Evolutionary conservation across 2,888 invertebrate species (phyloP), one percentile per base, ranked within the genome.

Genomic region (Agrotis clavis): DNA sequence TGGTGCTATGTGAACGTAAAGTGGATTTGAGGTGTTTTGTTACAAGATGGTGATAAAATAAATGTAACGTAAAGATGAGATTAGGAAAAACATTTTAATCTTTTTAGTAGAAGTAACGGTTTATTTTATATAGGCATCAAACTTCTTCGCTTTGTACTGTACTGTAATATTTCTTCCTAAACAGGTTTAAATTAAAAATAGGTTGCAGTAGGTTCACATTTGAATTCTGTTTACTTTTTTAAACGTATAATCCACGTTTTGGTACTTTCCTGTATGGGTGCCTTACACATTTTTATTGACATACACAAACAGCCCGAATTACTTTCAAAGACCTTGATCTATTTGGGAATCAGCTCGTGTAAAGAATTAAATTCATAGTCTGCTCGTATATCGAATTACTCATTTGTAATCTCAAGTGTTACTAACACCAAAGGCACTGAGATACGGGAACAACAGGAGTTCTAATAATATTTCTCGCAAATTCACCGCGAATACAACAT

Each of bases 401-500:
- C 25, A 13, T 45, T 65, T 5, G 7, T 47, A 48, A 51, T 25
- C 21, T 47, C 13, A 59, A 69, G 51, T 62, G 76, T 69, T 57
- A n/a, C 19, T 19, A 45, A 70, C 70, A 74, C 53, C 21, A 56
- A 67, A 77, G 16, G 47, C 63, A 47, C 18, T 35, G 14, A 60
- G 54, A 73, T 77, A 74, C 45, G 18, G 21, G 60, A 53, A 61
- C 61, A 62, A 53, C 41, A 53, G 30, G 19, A 78, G 30, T n/a
- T 65, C 53, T 65, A 59, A 67, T 59, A 80, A 77, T 77, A 73
- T 65, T 81, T 79, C 64, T 76, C 19, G 13, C 48, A 71, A 67
- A 67, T 80, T 76, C 61, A 25, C 76, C 53, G 45, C 64, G 76
- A 80, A 75, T 76, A 78, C 76, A 79, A 77, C 73, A 73, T 81